Conservation (phyloP, 2,888 invertebrate species). For the Habroteleia sp. region DNA sequence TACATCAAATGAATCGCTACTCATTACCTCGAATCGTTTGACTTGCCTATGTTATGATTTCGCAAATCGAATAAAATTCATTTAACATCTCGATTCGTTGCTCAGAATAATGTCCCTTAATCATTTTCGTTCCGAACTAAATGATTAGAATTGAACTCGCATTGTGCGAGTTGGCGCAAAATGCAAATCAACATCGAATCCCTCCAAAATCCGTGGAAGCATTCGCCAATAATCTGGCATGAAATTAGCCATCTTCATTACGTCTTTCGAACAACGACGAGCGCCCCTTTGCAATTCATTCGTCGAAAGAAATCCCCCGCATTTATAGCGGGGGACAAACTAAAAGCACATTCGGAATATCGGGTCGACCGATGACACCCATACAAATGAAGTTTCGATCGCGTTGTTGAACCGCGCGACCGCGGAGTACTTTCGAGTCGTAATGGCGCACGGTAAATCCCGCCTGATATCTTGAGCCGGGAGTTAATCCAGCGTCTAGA, state of each 20-base stretch:
- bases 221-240: conserved; percentile 19
- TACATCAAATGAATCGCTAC: too few relatives aligned
- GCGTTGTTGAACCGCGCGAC: conserved; percentile 54
- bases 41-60: too few relatives aligned
- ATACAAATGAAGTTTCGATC: conserved; percentile 60
- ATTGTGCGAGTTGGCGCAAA: conserved; percentile 1
- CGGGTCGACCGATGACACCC: conserved; percentile 40
- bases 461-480: conserved; percentile 78
- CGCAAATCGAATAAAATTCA: too few relatives aligned
- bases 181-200: conserved; percentile 12
- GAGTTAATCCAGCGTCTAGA: conserved; percentile 78
- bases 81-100: too few relatives aligned
- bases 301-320: conserved; percentile 22
- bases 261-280: background rate
- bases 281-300: conserved; percentile 32
- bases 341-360: conserved; percentile 29
- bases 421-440: conserved; percentile 62
- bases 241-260: conserved; percentile 37
- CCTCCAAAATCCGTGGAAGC: conserved; percentile 5
- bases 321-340: conserved; percentile 16
- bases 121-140: too few relatives aligned
- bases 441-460: conserved; percentile 73
- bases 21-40: too few relatives aligned
- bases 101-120: too few relatives aligned
- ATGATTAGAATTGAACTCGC: too few relatives aligned